Evolutionary conservation across 2,888 invertebrate genomes (phyloP), one percentile per base, ranked within the genome.

Genomic region (Drosophila acutilabella): DNA sequence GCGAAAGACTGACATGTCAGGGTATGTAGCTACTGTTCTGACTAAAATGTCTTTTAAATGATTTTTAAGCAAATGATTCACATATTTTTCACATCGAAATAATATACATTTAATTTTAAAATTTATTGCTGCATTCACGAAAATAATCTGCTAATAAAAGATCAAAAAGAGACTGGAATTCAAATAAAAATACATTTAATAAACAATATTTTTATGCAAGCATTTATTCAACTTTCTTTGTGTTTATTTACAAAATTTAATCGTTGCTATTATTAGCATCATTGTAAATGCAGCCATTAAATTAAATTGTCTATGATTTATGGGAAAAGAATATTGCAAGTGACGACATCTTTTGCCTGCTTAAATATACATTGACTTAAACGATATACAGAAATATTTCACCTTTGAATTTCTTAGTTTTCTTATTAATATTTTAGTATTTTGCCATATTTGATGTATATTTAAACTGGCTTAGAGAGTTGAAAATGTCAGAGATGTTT

Each of bases 71-170:
- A 44, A 33, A 45, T 45, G 23, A 45, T 38, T 56, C 45, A 45
- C 13, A 23, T 23, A 14, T 14, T 16, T 36, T 36, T 36, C 11
- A 13, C 13, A 36, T 36, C 36, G 36, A 36, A 36, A 36, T 13
- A 4, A 36, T 13, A 36, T 8, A 30, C 30, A 30, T 8, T 30
- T 30, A 11, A 36, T 36, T 36, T 36, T 36, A 13, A 36, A 36
- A 36, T 51, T 10, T 38, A 10, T 1, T 4, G 36, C n/a, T 18
- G 16, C 16, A 11, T 10, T 51, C n/a, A 8, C 38, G 14, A 47
- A 47, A 36, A 36, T 36, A 36, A 38, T 40, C 40, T 40, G 38
- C 40, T 50, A 50, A 50, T 58, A 41, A 41, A 58, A 58, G 40
- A 48, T 48, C 57, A 48, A 48, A 40, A 40, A n/a, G 13, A 48